Percentiles rank a stretch among this genome's conserved stretches.
phyloP scores from a whole-genome alignment of 2,888 invertebrate species.

The Sinodicranocentrus sp. region DNA sequence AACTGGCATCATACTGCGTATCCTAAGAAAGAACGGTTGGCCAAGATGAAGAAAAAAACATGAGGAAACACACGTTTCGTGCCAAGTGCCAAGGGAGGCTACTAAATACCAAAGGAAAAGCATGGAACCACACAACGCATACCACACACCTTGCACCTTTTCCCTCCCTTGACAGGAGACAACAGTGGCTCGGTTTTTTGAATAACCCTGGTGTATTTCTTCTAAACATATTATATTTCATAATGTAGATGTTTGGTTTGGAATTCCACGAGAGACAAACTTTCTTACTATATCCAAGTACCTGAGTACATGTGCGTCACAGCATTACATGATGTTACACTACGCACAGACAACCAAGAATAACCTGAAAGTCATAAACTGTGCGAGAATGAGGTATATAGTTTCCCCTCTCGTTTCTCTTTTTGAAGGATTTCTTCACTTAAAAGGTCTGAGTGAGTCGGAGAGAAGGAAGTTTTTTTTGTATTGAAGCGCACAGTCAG shows the following conservation, averaged over 20 bases:
- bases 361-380: constrained; percentile 5
- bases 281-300: too few species aligned
- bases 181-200: neutral
- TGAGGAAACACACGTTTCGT: constrained; percentile 62
- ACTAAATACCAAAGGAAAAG: constrained; percentile 40
- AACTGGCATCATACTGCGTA: constrained; percentile 1
- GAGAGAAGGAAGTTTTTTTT: neutral
- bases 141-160: constrained; percentile 15
- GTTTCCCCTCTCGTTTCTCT: neutral
- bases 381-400: neutral
- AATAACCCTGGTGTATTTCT: neutral
- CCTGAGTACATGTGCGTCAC: too few species aligned
- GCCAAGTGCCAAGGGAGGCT: constrained; percentile 53
- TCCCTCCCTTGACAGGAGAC: neutral
- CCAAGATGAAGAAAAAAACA: constrained; percentile 41
- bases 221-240: neutral
- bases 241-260: constrained; percentile 4
- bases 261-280: neutral
- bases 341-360: too few species aligned
- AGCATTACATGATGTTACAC: too few species aligned
- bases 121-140: constrained; percentile 19
- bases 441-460: neutral
- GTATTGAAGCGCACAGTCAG: neutral
- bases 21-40: neutral
- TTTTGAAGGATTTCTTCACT: neutral